Conservation (phyloP, 2,888 invertebrate species). For the Watsonalla binaria region DNA sequence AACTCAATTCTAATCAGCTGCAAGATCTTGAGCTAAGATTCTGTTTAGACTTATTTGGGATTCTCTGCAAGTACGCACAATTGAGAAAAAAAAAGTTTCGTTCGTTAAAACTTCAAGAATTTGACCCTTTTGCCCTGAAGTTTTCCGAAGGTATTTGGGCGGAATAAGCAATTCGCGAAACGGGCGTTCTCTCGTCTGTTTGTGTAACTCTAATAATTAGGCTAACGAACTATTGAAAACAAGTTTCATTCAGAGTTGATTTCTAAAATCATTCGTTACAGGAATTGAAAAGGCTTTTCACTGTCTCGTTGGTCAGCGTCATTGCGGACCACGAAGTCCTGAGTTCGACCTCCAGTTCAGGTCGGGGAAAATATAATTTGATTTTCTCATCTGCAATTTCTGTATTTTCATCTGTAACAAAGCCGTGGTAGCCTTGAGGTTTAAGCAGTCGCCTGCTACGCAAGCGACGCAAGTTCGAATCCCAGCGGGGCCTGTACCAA, state of each 20-base stretch:
- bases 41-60: not conserved
- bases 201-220: conserved; percentile 1
- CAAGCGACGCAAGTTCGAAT: no score
- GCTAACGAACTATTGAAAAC: not conserved
- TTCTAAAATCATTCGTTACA: no score
- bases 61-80: not conserved
- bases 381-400: no score
- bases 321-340: no score
- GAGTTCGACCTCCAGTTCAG: no score
- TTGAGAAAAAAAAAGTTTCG: conserved; percentile 1
- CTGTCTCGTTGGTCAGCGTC: no score
- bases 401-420: no score
- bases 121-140: conserved; percentile 9
- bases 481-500: no score
- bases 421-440: no score
- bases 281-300: no score
- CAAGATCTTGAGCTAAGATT: not conserved
- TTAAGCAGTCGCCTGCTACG: no score
- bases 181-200: conserved; percentile 3
- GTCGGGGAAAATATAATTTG: no score
- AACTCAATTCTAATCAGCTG: not conserved
- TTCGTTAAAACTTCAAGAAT: conserved; percentile 3
- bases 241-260: not conserved
- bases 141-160: conserved; percentile 8
- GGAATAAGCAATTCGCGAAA: conserved; percentile 16